Evolutionary conservation across 2,113 vertebrate species (phyloP).

Genomic region (Marmota monax): DNA sequence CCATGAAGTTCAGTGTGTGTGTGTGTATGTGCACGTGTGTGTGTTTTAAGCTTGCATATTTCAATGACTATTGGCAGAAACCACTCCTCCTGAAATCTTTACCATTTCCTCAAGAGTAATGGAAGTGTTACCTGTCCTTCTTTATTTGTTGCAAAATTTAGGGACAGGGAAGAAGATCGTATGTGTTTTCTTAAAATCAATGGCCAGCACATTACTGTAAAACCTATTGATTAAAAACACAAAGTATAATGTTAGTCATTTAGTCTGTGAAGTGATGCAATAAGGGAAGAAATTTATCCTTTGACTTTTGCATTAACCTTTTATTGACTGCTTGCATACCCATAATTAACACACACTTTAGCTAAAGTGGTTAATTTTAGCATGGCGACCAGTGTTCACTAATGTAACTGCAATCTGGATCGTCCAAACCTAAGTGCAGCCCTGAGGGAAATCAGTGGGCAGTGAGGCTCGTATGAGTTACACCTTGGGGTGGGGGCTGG

Average conservation of each 20-base stretch:
- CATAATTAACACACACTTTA: conserved; percentile 99
- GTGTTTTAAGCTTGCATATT: background rate
- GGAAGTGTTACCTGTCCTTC: conserved; percentile 80
- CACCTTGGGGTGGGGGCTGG: conserved; percentile 6
- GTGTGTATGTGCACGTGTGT: background rate
- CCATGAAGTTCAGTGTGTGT: background rate
- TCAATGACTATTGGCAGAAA: background rate
- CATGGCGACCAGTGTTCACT: conserved; percentile 85
- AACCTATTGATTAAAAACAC: conserved; percentile 98
- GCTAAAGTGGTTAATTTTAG: conserved; percentile 98
- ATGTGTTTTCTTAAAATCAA: conserved; percentile 91
- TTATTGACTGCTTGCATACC: conserved; percentile 99
- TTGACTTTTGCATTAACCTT: conserved; percentile 99
- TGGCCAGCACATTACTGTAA: conserved; percentile 97
- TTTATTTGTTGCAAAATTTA: conserved; percentile 83
- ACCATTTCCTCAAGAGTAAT: conserved; percentile 22
- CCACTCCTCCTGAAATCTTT: conserved; percentile 24
- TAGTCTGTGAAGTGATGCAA: conserved; percentile 97
- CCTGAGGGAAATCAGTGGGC: conserved; percentile 59
- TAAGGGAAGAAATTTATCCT: conserved; percentile 98
- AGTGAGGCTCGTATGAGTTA: background rate
- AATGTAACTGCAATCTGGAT: conserved; percentile 85
- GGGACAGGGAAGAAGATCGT: conserved; percentile 73
- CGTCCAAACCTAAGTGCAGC: conserved; percentile 74
- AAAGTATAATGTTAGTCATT: conserved; percentile 94